A percentile compares a stretch with the other conserved stretches of the same genome.
phyloP scores from a whole-genome alignment of 1,140 invertebrate species.

The Drosophila teissieri region DNA sequence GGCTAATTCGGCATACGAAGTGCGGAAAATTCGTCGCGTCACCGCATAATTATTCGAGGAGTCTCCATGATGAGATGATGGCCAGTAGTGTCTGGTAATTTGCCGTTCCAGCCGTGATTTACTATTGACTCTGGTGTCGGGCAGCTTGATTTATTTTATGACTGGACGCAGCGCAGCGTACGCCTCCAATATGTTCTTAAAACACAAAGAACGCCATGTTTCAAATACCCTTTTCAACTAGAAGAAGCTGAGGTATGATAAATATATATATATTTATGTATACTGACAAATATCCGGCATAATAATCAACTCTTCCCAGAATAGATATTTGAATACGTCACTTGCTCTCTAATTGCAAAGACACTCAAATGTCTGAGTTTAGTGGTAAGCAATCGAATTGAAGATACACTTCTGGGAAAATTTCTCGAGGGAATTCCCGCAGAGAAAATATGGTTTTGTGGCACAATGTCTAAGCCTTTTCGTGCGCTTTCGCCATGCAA shows the following conservation, averaged over 20 bases:
- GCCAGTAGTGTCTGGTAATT: constrained; percentile 43
- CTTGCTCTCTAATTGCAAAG: constrained; percentile 5
- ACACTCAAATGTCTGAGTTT: not conserved
- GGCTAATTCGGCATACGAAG: constrained; percentile 53
- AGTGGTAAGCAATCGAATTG: not conserved
- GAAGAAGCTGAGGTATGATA: not conserved
- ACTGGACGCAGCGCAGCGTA: constrained; percentile 66
- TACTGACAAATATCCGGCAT: too few relatives aligned
- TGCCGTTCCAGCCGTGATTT: constrained; percentile 70
- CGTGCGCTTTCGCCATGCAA: constrained; percentile 3
- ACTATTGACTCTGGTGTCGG: constrained; percentile 77
- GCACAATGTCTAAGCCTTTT: not conserved
- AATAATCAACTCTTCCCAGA: not conserved
- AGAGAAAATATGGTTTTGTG: too few relatives aligned
- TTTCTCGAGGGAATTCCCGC: too few relatives aligned
- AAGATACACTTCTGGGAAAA: not conserved
- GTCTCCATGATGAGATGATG: constrained; percentile 24
- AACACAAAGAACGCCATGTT: not conserved
- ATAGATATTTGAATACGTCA: not conserved
- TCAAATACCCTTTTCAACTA: constrained; percentile 1
- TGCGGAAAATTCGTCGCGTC: constrained; percentile 46
- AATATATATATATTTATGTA: not conserved
- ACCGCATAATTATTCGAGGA: constrained; percentile 61
- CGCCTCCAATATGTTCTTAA: constrained; percentile 5
- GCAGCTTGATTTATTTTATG: constrained; percentile 79